Conservation (phyloP, 2,797 vertebrate species). For the Cephalopachus bancanus region DNA sequence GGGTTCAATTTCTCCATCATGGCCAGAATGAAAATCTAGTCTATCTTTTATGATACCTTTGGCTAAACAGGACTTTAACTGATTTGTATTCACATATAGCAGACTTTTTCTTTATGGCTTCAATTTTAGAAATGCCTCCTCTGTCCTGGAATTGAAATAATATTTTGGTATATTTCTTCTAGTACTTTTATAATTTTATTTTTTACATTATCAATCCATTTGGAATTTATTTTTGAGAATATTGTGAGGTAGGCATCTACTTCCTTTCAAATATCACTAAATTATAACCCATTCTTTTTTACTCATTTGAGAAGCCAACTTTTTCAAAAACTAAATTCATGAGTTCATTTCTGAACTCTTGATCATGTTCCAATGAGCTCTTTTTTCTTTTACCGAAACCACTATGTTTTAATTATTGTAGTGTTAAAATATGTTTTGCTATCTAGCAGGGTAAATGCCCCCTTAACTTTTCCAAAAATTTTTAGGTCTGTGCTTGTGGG, state of each 20-base stretch:
- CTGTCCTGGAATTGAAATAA: neutral
- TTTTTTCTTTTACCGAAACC: neutral
- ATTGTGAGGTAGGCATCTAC: neutral
- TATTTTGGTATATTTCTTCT: constrained; percentile 30
- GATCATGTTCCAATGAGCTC: neutral
- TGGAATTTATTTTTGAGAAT: neutral
- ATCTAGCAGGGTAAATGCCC: neutral
- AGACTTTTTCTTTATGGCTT: constrained; percentile 21
- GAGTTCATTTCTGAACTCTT: neutral
- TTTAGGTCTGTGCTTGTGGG: neutral
- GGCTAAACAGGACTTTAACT: neutral
- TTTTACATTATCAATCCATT: neutral
- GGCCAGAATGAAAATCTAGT: neutral
- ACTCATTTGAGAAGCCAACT: neutral
- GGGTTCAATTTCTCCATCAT: neutral
- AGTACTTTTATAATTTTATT: neutral
- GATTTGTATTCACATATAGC: neutral
- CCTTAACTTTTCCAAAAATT: neutral
- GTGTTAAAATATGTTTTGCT: neutral
- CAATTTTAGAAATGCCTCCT: neutral
- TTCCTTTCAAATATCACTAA: too few species aligned
- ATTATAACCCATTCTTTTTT: neutral
- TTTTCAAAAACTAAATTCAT: neutral
- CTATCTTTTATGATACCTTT: neutral
- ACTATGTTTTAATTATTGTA: neutral